Evolutionary conservation across 2,113 vertebrate genomes (phyloP), one percentile per base, ranked within the genome.

Genomic region (Ibidorhyncha struthersii): DNA sequence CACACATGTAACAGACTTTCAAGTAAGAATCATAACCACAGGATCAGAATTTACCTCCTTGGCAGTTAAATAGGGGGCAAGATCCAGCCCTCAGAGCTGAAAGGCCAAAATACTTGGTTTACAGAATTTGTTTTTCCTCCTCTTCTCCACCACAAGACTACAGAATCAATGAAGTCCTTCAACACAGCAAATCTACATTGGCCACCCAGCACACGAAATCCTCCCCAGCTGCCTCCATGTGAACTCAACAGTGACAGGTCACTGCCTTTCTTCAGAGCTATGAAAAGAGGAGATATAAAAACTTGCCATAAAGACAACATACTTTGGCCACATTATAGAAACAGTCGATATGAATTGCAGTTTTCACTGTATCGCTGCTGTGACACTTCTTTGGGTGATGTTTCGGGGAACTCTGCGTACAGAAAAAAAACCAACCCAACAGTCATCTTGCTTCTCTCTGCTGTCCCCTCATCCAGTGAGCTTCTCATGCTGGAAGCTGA

Each of bases 191-290:
- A 36, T 50, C 50, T 72, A 22, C 8, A 6, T 10, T n/a, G 88
- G 18, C 2, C 26, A 87, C 11, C 12, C 38, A 74, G 56, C 21
- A 22, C 10, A 56, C 3, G 30, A 79, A 91, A 82, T 36, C 34
- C 58, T 67, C 25, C 19, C 38, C 32, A 82, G 61, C 11, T 2
- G 1, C 29, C 61, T 45, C 47, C 17, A 50, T 5, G 0, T 0
- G 30, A 92, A 47, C 45, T 82, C 50, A 72, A 3, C 38, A 58
- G 47, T 5, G 21, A 66, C 55, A 82, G 52, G 12, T 18, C 16
- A 18, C 50, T 81, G 36, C 41, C 32, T 27, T 45, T 49, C 34
- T 41, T 45, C 14, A 84, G 32, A 91, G 65, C 43, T 67, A 26
- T 10, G 25, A 80, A 81, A 56, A 52, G 14, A 43, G 22, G 6